Base-by-base conservation (phyloP, 2,797 vertebrate genomes). In the Danionella dracula region DNA sequence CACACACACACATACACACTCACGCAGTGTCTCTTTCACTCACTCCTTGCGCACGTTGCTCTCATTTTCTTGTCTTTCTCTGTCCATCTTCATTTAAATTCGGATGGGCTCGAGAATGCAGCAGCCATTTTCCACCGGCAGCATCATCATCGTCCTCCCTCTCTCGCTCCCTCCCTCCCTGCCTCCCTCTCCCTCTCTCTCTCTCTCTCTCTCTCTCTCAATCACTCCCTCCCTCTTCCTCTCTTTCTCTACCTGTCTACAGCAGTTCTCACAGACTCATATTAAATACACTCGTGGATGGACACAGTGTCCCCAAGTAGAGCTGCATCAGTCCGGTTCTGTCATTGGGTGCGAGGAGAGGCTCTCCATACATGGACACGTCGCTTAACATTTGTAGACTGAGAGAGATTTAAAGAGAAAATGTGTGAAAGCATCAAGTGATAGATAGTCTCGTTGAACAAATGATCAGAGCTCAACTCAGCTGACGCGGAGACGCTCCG, bases 81-180 rank as follows among this genome's bases (percentile, higher is more conserved):
- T 83, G 78, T 83, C 87, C 86, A 87, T 84, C 86, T 89, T 85
- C 83, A 87, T 85, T 83, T 84, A 81, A 84, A 84, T 84, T 85
- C 83, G 82, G 84, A 89, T 83, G 86, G 87, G 84, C 86, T 89
- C 81, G 85, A 88, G 83, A 86, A 87, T 90, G 86, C 85, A 90
- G 90, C 88, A 90, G 89, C 89, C 90, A 91, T 90, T 90, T 91
- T 90, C 88, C 87, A 85, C 88, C 88, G 88, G 85, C 87, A 77
- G 74, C 71, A 74, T 76, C 74, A 70, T 68, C 69, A 89, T 85
- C 89, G 88, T 86, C 86, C 67, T 56, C 71, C 44, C 75, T 59
- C 66, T 31, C 80, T 72, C 78, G 32, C 78, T 68, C 70, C 21
- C 72, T 58, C 65, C 19, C 80, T 72, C 79, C 48, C 74, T 49